These are phyloP conservation scores for Pocota personata DNA, from an alignment of 2,888 invertebrate genomes.

Conservation along the genomic window DNA sequence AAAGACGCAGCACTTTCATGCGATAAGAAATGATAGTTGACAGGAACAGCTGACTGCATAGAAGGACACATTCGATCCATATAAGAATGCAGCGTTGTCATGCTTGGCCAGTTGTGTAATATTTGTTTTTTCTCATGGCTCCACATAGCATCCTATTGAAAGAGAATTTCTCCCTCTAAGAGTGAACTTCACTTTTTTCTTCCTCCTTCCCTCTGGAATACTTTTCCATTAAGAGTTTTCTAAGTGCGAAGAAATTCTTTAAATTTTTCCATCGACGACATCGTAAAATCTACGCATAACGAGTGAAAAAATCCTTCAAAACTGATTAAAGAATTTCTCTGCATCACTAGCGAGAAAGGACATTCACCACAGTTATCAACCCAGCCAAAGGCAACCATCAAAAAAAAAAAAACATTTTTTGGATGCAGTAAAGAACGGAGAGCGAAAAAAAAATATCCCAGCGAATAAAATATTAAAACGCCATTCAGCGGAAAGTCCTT, in stretches of 20 bases:
- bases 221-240: conserved; percentile 29
- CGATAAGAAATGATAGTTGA: conserved; percentile 40
- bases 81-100: conserved; percentile 53
- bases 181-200: not conserved
- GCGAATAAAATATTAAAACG: conserved; percentile 69
- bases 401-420: conserved; percentile 26
- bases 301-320: conserved; percentile 39
- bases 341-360: conserved; percentile 31
- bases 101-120: conserved; percentile 39
- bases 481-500: conserved; percentile 64
- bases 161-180: conserved; percentile 5
- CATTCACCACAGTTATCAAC: conserved; percentile 55
- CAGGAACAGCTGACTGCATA: conserved; percentile 44
- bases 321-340: conserved; percentile 56
- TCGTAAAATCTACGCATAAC: conserved; percentile 59
- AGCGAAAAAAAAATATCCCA: conserved; percentile 18
- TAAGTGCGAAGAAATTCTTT: conserved; percentile 11
- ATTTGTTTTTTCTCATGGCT: not conserved
- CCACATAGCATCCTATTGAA: not conserved
- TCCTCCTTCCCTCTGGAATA: not conserved
- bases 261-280: conserved; percentile 13
- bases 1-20: not conserved
- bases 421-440: conserved; percentile 31
- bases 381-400: conserved; percentile 39
- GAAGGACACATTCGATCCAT: conserved; percentile 27